These are phyloP conservation scores for Agelaius phoeniceus DNA, from an alignment of 2,113 vertebrate genomes.

Conservation along the genomic window DNA sequence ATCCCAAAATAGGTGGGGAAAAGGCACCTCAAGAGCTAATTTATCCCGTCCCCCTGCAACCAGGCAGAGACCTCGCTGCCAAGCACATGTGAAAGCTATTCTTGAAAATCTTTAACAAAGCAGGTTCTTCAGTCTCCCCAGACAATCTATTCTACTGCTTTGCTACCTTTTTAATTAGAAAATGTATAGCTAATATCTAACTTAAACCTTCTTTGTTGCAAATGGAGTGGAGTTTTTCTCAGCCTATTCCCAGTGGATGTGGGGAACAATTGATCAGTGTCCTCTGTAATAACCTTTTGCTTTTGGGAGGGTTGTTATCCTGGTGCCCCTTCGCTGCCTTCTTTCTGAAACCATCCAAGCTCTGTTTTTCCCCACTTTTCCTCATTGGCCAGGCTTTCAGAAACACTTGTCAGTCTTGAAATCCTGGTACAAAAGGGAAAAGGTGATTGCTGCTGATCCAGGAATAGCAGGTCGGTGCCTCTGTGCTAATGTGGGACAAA, in stretches of 20 bases:
- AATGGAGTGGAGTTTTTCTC: conserved; percentile 56
- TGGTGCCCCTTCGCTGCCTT: not conserved
- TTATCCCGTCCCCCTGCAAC: not conserved
- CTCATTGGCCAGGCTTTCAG: conserved; percentile 12
- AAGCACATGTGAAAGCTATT: conserved; percentile 39
- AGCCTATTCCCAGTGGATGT: not conserved
- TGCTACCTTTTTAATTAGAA: conserved; percentile 63
- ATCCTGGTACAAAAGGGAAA: conserved; percentile 6
- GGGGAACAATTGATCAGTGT: conserved; percentile 54
- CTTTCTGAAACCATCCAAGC: not conserved
- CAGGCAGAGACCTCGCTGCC: not conserved
- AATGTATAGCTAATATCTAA: conserved; percentile 62
- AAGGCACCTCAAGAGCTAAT: conserved; percentile 54
- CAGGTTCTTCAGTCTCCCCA: conserved; percentile 48
- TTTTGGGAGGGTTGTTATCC: conserved; percentile 49
- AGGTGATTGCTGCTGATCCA: not conserved
- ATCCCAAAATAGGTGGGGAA: conserved; percentile 46
- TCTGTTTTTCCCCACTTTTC: not conserved
- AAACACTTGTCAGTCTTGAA: conserved; percentile 14
- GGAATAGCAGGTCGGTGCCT: conserved; percentile 2
- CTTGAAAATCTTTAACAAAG: conserved; percentile 60
- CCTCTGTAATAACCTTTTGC: conserved; percentile 44
- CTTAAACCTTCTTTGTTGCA: conserved; percentile 53
- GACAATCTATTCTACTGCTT: conserved; percentile 46
- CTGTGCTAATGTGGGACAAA: not conserved